These are phyloP conservation scores for Sphaerophoria rueppellii DNA, from an alignment of 2,888 invertebrate species.

Conservation along the genomic window DNA sequence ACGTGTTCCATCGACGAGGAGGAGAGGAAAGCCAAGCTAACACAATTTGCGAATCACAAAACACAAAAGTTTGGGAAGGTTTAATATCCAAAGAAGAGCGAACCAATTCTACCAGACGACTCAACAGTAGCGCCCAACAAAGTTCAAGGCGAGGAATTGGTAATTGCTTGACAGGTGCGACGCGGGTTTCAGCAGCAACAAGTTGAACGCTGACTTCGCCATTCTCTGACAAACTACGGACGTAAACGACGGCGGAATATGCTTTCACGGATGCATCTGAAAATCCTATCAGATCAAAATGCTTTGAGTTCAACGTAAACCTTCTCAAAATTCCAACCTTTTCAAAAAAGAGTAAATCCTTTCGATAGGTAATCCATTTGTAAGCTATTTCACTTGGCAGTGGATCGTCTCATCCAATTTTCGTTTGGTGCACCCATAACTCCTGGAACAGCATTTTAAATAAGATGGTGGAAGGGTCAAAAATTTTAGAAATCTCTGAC, in stretches of 20 bases:
- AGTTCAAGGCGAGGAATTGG: slow-evolving; percentile 55
- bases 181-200: slow-evolving; percentile 23
- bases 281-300: slow-evolving; percentile 27
- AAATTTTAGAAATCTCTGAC: slow-evolving; percentile 39
- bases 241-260: slow-evolving; percentile 47
- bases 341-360: slow-evolving; percentile 24
- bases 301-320: neutral
- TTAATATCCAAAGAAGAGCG: neutral
- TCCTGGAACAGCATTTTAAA: slow-evolving; percentile 49
- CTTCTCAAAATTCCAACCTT: slow-evolving; percentile 12
- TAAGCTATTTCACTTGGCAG: slow-evolving; percentile 24
- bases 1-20: slow-evolving; percentile 38
- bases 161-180: slow-evolving; percentile 53
- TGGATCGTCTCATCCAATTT: slow-evolving; percentile 44
- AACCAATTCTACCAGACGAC: slow-evolving; percentile 17
- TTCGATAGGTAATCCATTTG: slow-evolving; percentile 30
- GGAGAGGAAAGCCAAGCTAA: slow-evolving; percentile 73
- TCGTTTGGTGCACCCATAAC: slow-evolving; percentile 40
- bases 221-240: slow-evolving; percentile 1
- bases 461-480: slow-evolving; percentile 41
- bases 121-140: slow-evolving; percentile 30
- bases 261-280: slow-evolving; percentile 38
- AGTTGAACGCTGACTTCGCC: slow-evolving; percentile 3
- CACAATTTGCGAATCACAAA: slow-evolving; percentile 66
- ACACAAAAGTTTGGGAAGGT: slow-evolving; percentile 29